Percentiles rank a stretch among this genome's conserved stretches.
These are phyloP conservation scores for Heterocephalus glaber DNA, from an alignment of 2,113 vertebrate genomes.

Conservation along the genomic window DNA sequence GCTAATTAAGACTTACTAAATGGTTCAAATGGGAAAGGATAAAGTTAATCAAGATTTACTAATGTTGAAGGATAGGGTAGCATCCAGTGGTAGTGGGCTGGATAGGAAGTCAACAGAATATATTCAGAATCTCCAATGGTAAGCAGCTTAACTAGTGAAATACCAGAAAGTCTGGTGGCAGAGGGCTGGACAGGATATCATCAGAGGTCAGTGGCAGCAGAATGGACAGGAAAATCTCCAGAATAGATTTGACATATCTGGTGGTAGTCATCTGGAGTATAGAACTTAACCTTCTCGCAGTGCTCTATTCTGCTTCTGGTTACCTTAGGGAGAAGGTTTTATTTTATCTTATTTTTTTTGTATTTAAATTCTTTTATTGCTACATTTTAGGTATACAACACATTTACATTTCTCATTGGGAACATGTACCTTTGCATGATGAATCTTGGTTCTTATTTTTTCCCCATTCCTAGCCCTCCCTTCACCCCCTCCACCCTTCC, in stretches of 20 bases:
- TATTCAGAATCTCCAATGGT: background rate
- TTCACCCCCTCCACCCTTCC: too few relatives aligned
- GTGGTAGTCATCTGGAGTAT: background rate
- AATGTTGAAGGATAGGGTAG: background rate
- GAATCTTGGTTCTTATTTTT: too few relatives aligned
- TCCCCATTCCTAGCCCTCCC: too few relatives aligned
- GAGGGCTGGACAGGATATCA: background rate
- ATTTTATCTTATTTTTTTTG: too few relatives aligned
- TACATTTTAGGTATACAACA: too few relatives aligned
- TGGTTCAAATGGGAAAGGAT: background rate
- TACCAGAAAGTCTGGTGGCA: background rate
- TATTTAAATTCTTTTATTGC: too few relatives aligned
- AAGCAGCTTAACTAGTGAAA: background rate
- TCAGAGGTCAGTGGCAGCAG: background rate
- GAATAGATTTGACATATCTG: background rate
- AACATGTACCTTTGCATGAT: too few relatives aligned
- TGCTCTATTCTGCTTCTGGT: background rate
- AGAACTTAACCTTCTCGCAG: background rate
- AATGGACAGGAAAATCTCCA: background rate
- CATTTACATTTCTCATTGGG: too few relatives aligned
- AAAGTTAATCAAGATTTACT: background rate
- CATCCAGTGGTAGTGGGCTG: background rate
- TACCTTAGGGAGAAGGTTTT: background rate
- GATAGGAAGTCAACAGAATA: background rate
- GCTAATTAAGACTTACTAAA: background rate